A percentile compares a stretch with the other conserved stretches of the same genome.
Evolutionary conservation across 53 echinoderm and acorn worm genomes (phyloP).

Genomic region (Zoroaster sp.): DNA sequence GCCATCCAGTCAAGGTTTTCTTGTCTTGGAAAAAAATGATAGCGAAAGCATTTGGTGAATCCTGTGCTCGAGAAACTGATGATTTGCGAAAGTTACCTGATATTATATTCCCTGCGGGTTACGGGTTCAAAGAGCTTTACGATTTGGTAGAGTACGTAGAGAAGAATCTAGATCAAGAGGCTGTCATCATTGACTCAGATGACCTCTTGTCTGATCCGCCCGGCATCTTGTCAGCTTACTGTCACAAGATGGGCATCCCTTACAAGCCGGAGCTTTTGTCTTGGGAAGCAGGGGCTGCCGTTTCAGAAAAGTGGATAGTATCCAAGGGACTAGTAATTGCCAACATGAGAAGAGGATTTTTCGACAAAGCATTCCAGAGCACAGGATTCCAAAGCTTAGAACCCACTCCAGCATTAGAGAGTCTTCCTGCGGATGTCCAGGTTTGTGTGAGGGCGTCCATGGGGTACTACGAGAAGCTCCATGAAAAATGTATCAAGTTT

Average conservation of each 20-base stretch:
- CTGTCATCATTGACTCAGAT: neutral
- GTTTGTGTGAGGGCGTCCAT: neutral
- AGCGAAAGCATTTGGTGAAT: neutral
- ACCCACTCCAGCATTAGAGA: neutral
- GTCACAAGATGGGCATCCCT: neutral
- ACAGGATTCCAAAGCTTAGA: neutral
- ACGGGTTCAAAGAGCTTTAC: slow-evolving; percentile 23
- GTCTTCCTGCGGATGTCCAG: slow-evolving; percentile 19
- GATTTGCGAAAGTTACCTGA: neutral
- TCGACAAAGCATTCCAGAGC: neutral
- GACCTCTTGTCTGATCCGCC: slow-evolving; percentile 17
- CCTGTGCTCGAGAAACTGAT: too few relatives aligned
- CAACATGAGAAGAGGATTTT: neutral
- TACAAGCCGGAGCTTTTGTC: slow-evolving; percentile 6
- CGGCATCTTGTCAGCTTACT: slow-evolving; percentile 2
- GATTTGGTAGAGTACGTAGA: slow-evolving; percentile 12
- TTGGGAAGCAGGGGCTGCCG: neutral
- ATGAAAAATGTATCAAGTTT: neutral
- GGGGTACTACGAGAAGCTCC: slow-evolving; percentile 29
- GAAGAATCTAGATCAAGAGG: neutral
- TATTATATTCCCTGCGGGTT: neutral
- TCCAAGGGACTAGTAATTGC: neutral
- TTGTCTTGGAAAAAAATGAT: slow-evolving; percentile 10
- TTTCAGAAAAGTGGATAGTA: neutral
- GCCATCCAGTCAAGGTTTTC: slow-evolving; percentile 30